phyloP scores from a whole-genome alignment of 2,888 invertebrate species.

The Drosophila niveifrons region DNA sequence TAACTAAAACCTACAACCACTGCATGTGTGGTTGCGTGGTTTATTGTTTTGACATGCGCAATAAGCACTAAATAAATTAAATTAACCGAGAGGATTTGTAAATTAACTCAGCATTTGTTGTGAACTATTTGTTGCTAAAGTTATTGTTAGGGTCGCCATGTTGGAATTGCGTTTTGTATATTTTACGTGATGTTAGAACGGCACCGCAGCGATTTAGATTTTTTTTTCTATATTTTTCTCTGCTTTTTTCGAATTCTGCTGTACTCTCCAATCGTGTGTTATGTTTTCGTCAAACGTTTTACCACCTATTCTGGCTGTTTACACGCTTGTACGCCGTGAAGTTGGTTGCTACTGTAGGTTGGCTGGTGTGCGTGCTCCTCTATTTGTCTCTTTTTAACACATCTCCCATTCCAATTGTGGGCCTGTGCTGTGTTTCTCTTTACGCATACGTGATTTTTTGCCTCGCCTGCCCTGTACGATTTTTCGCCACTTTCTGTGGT shows the following conservation, averaged over 20 bases:
- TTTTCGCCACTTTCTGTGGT: constrained; percentile 65
- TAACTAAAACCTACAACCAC: not conserved
- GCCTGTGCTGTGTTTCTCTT: constrained; percentile 48
- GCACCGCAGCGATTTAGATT: constrained; percentile 27
- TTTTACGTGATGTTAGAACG: constrained; percentile 36
- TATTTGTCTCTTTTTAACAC: constrained; percentile 53
- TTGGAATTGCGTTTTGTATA: constrained; percentile 45
- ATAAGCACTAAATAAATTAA: constrained; percentile 7
- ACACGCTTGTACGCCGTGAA: constrained; percentile 61
- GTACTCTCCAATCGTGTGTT: constrained; percentile 55
- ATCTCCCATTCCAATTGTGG: constrained; percentile 13
- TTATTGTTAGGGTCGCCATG: constrained; percentile 49
- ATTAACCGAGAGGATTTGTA: constrained; percentile 6
- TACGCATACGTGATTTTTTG: constrained; percentile 75
- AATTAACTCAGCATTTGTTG: constrained; percentile 3
- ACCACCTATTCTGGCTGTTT: constrained; percentile 55
- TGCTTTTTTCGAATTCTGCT: constrained; percentile 40
- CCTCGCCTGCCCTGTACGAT: constrained; percentile 53
- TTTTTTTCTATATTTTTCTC: constrained; percentile 33
- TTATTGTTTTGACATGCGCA: constrained; percentile 73
- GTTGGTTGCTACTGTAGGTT: constrained; percentile 62
- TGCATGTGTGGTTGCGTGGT: constrained; percentile 11
- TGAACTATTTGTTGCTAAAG: not conserved
- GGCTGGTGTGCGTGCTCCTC: constrained; percentile 30
- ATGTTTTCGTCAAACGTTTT: constrained; percentile 76